Conservation (phyloP, 2,113 vertebrate species). For the Chlamydotis undulata region DNA sequence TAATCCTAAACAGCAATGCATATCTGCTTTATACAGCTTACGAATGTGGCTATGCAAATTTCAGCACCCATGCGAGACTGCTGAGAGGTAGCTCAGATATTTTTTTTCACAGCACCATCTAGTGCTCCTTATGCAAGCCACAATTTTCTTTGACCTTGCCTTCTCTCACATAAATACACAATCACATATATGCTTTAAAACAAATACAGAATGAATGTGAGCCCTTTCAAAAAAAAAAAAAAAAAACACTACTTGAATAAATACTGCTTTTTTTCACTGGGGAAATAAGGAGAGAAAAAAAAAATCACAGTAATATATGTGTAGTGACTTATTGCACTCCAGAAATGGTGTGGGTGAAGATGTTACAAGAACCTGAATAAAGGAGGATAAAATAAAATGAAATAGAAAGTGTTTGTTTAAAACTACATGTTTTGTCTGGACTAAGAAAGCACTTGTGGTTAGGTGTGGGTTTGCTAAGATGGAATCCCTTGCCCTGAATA, state of each 20-base stretch:
- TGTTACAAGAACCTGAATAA: neutral
- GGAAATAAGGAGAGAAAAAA: neutral
- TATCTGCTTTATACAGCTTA: neutral
- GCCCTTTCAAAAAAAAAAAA: neutral
- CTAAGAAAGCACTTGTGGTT: neutral
- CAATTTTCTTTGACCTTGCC: neutral
- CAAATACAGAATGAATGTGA: neutral
- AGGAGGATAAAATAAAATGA: neutral
- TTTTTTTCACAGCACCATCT: conserved; percentile 68
- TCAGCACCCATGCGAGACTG: neutral
- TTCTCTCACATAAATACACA: neutral
- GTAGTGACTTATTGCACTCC: neutral
- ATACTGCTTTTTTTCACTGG: fast-evolving
- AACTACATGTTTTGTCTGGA: fast-evolving
- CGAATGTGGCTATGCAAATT: neutral
- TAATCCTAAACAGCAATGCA: neutral
- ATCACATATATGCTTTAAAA: neutral
- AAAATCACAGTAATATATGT: neutral
- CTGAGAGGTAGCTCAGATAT: neutral
- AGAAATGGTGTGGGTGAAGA: neutral
- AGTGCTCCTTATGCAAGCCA: neutral
- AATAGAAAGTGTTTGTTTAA: neutral
- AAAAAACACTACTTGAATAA: neutral
- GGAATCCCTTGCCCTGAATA: neutral
- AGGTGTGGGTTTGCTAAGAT: neutral